Conservation (phyloP, 2,888 invertebrate genomes). For the Parnassius glacialis region DNA sequence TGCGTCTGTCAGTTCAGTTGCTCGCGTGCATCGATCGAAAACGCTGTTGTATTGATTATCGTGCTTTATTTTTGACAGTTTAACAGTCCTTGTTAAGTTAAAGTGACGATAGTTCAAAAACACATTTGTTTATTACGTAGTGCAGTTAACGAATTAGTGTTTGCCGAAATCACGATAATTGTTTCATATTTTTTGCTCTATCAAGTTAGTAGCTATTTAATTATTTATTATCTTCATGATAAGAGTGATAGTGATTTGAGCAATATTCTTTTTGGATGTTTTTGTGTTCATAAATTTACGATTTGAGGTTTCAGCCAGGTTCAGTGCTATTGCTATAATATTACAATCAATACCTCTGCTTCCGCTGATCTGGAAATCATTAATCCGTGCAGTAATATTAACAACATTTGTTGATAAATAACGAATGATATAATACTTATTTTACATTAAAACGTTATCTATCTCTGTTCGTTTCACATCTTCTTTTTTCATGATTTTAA, state of each 20-base stretch:
- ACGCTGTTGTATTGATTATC: constrained; percentile 38
- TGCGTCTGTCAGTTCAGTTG: constrained; percentile 75
- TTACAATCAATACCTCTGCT: not conserved
- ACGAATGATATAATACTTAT: too few relatives aligned
- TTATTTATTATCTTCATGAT: constrained; percentile 52
- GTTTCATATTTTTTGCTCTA: constrained; percentile 34
- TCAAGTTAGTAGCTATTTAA: constrained; percentile 33
- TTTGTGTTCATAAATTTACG: constrained; percentile 14
- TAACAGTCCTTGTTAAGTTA: constrained; percentile 29
- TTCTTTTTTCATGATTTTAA: too few relatives aligned
- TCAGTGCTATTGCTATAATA: constrained; percentile 11
- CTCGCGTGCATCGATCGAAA: constrained; percentile 67
- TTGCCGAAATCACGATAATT: not conserved
- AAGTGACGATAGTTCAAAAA: constrained; percentile 34
- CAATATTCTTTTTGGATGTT: constrained; percentile 31
- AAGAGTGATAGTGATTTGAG: constrained; percentile 68
- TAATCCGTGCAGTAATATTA: too few relatives aligned
- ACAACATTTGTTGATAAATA: too few relatives aligned
- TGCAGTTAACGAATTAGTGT: constrained; percentile 17
- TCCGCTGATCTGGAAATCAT: too few relatives aligned
- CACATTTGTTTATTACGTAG: constrained; percentile 30
- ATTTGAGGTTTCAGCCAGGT: constrained; percentile 25
- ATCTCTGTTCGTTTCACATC: too few relatives aligned
- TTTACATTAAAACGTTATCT: too few relatives aligned
- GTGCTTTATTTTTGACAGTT: constrained; percentile 30